Evolutionary conservation across 2,888 invertebrate genomes (phyloP), one percentile per base, ranked within the genome.

Genomic region (Tubulanus polymorphus): DNA sequence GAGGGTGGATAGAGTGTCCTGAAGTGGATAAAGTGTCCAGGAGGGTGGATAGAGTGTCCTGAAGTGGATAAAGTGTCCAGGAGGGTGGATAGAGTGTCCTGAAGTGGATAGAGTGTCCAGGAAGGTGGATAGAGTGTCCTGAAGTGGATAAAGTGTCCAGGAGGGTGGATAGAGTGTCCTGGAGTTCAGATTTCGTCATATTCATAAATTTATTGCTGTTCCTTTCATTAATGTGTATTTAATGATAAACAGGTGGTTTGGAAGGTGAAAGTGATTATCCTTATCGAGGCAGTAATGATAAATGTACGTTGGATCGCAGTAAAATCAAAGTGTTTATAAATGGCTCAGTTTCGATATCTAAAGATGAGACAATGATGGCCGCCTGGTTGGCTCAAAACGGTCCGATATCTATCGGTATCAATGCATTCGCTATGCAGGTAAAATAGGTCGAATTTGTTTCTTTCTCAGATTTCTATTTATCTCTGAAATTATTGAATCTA

Each of bases 351-450:
- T 92, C 93, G 75, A 88, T 95, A 61, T 88, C 92, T 45, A 84
- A 85, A 51, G 86, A 95, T 79, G 96, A 96, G 80, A 87, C 62
- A 79, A 78, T 88, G 55, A 93, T 96, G 88, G 91, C 91, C 23
- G 86, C 89, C 71, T 96, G 93, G 93, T 81, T 96, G 26, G 84
- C 88, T 15, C 75, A 85, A 61, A 89, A 94, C 77, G 96, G 95
- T 51, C 96, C 96, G 0, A 92, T 96, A 67, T 90, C 94, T 28
- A 92, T 96, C 70, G 95, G 90, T 70, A 89, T 96, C 67, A 96
- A 96, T 77, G 95, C 95, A 0, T 91, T 93, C 79, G 93, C 91
- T 0, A 94, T 96, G 94, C 84, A 84, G 81, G 83, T 83, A 64
- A 65, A 62, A 32, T 10, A 32, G 35, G 10, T 32, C 35, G 10